phyloP scores from a whole-genome alignment of 2,113 vertebrate species.

The Tupaia chinensis region DNA sequence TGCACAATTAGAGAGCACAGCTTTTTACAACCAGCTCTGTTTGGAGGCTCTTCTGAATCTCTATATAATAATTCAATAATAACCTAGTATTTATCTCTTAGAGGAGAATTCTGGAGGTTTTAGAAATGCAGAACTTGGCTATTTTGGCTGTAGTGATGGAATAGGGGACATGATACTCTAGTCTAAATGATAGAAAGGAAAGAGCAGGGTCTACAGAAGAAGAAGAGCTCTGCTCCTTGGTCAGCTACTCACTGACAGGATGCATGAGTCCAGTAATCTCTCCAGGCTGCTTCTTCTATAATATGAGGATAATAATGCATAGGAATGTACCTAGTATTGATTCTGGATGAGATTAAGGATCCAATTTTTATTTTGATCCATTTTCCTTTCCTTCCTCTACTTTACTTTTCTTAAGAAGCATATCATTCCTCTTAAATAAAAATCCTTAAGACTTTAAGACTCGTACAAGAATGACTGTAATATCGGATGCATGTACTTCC shows the following conservation, averaged over 20 bases:
- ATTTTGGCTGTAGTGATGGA: neutral
- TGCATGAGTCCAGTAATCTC: neutral
- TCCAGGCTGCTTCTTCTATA: neutral
- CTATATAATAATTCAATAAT: conserved; percentile 13
- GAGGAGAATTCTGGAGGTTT: neutral
- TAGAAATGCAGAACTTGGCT: neutral
- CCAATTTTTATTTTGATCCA: conserved; percentile 21
- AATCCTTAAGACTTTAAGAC: conserved; percentile 63
- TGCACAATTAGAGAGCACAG: conserved; percentile 53
- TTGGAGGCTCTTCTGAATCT: conserved; percentile 32
- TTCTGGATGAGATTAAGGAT: neutral
- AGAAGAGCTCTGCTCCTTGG: neutral
- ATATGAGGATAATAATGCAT: neutral
- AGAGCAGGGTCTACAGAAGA: neutral
- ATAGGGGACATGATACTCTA: neutral
- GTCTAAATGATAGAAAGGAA: neutral
- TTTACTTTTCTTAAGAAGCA: conserved; percentile 44
- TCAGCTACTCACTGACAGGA: neutral
- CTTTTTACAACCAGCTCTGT: conserved; percentile 51
- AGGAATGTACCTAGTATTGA: neutral
- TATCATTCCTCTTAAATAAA: conserved; percentile 70
- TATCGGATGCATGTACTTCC: conserved; percentile 38
- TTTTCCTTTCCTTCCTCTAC: neutral
- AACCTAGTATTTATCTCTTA: neutral
- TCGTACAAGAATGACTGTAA: conserved; percentile 54